Evolutionary conservation across 2,888 invertebrate genomes (phyloP).

Genomic region (Nomada fucata): DNA sequence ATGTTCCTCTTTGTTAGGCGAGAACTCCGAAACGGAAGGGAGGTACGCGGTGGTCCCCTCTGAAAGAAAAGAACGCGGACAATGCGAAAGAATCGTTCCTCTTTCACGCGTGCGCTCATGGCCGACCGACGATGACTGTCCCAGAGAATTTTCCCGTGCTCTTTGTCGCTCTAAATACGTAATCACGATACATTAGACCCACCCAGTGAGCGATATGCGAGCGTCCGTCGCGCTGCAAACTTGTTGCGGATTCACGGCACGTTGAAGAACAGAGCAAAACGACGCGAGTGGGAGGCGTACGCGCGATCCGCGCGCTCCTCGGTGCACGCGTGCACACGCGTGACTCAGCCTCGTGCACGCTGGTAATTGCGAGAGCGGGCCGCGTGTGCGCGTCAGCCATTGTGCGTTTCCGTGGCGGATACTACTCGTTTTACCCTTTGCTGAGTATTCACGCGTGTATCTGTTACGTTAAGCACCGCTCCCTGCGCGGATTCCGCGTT

Average conservation of each 20-base stretch:
- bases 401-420: constrained; percentile 74
- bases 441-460: constrained; percentile 55
- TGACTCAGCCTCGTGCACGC: constrained; percentile 57
- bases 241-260: constrained; percentile 69
- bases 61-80: neutral
- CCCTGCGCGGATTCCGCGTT: constrained; percentile 29
- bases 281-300: constrained; percentile 50
- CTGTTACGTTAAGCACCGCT: constrained; percentile 39
- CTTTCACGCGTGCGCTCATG: constrained; percentile 19
- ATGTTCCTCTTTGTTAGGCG: neutral
- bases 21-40: neutral
- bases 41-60: no score
- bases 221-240: constrained; percentile 65
- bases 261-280: constrained; percentile 39
- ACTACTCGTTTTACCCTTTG: constrained; percentile 74
- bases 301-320: constrained; percentile 47
- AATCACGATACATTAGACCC: constrained; percentile 58
- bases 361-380: constrained; percentile 68
- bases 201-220: constrained; percentile 59
- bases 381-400: constrained; percentile 64
- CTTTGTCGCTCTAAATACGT: constrained; percentile 54
- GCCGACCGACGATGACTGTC: constrained; percentile 42
- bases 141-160: constrained; percentile 45
- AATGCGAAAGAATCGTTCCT: constrained; percentile 22
- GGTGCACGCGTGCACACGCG: constrained; percentile 63